phyloP scores from a whole-genome alignment of 2,888 invertebrate species.

The Callosobruchus maculatus region DNA sequence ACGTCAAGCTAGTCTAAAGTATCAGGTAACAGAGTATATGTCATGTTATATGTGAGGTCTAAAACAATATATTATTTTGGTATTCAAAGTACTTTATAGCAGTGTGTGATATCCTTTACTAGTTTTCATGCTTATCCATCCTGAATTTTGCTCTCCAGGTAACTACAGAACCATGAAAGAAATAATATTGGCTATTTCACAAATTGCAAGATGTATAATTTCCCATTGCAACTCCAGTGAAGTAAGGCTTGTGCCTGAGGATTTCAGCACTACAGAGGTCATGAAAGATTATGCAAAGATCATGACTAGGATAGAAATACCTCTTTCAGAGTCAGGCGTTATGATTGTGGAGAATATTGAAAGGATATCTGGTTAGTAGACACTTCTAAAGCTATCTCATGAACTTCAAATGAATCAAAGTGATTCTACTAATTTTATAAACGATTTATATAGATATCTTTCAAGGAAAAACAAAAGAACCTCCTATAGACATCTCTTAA shows the following conservation, averaged over 20 bases:
- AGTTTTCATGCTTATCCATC: no score
- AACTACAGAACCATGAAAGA: slow-evolving; percentile 35
- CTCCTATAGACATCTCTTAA: no score
- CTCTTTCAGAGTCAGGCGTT: slow-evolving; percentile 33
- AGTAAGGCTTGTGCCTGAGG: slow-evolving; percentile 31
- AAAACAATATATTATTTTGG: no score
- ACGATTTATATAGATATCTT: no score
- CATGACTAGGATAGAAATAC: slow-evolving; percentile 30
- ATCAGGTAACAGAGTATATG: no score
- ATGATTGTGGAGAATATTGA: slow-evolving; percentile 45
- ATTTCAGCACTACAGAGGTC: slow-evolving; percentile 36
- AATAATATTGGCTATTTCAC: slow-evolving; percentile 27
- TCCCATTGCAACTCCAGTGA: slow-evolving; percentile 21
- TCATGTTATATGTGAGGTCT: no score
- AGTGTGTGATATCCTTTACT: no score
- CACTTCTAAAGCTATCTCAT: not conserved
- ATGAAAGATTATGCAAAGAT: slow-evolving; percentile 37
- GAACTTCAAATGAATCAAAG: not conserved
- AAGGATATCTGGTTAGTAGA: slow-evolving; percentile 7
- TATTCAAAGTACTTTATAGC: no score
- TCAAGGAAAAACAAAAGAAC: no score
- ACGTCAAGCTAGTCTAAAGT: no score
- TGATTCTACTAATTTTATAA: no score
- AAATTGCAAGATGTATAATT: slow-evolving; percentile 35
- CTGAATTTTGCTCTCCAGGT: no score